Evolutionary conservation across 2,797 vertebrate genomes (phyloP).

Genomic region (Ataeniobius toweri): DNA sequence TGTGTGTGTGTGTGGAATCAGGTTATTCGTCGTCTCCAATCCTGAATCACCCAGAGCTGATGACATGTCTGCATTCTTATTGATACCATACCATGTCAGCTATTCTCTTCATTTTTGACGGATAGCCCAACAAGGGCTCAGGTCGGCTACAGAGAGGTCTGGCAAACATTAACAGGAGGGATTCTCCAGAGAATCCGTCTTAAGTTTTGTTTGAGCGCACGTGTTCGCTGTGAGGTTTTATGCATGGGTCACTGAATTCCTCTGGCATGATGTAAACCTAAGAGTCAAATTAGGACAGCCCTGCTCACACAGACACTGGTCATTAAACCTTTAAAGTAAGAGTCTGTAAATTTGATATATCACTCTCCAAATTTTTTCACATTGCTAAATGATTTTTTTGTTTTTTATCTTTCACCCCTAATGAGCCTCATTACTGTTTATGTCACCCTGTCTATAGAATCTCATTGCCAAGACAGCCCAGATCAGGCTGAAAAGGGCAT

Average conservation of each 20-base stretch:
- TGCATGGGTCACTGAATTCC: constrained; percentile 65
- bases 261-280: constrained; percentile 58
- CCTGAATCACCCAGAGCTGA: constrained; percentile 58
- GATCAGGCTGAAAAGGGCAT: constrained; percentile 28
- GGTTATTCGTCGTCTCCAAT: constrained; percentile 35
- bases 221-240: constrained; percentile 37
- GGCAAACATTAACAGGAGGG: constrained; percentile 31
- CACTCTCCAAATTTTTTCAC: constrained; percentile 19
- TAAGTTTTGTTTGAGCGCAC: constrained; percentile 36
- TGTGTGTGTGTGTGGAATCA: constrained; percentile 31
- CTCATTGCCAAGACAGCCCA: constrained; percentile 36
- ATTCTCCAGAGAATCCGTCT: constrained; percentile 44
- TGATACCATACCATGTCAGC: constrained; percentile 53
- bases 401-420: constrained; percentile 13
- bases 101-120: constrained; percentile 33
- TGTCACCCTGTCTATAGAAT: constrained; percentile 47
- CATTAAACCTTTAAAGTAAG: constrained; percentile 47
- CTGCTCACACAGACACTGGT: constrained; percentile 29
- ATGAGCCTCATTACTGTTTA: constrained; percentile 13
- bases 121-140: constrained; percentile 10
- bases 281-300: constrained; percentile 68
- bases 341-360: constrained; percentile 14
- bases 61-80: constrained; percentile 57
- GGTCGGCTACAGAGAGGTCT: constrained; percentile 39
- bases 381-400: constrained; percentile 17